Evolutionary conservation across 2,888 invertebrate species (phyloP).

Genomic region (Ornithoptera alexandrae): DNA sequence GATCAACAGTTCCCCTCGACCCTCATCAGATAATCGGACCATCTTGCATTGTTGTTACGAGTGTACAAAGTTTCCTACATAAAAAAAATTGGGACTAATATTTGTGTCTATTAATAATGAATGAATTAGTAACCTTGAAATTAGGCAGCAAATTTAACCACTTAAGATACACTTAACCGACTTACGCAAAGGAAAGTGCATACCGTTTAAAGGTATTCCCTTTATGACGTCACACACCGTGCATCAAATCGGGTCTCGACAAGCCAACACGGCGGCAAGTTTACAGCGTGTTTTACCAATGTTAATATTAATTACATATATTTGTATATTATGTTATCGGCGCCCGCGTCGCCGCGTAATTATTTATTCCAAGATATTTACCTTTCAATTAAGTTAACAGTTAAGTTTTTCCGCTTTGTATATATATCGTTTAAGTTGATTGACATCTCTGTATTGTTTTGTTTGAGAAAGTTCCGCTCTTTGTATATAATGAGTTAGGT

Average conservation of each 20-base stretch:
- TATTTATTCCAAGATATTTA: conserved; percentile 42
- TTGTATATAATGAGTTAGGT: conserved; percentile 27
- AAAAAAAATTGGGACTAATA: no score
- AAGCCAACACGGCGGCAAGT: neutral
- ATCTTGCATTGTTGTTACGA: no score
- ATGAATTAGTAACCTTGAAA: no score
- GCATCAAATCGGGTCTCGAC: neutral
- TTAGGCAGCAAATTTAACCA: no score
- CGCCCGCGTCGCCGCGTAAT: conserved; percentile 21
- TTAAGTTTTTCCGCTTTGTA: conserved; percentile 24
- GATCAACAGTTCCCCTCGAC: no score
- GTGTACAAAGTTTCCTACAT: no score
- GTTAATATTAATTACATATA: conserved; percentile 26
- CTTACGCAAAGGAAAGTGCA: neutral
- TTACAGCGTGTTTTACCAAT: conserved; percentile 26
- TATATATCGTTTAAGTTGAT: conserved; percentile 21
- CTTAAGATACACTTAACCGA: no score
- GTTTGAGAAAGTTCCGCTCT: conserved; percentile 3
- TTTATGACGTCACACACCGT: neutral
- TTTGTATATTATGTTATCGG: conserved; percentile 42
- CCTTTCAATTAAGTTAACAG: conserved; percentile 28
- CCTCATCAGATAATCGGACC: no score
- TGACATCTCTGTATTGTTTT: neutral
- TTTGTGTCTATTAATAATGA: no score
- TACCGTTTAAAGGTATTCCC: neutral